Evolutionary conservation across 2,113 vertebrate genomes (phyloP).

Genomic region (Scartelaos histophorus): DNA sequence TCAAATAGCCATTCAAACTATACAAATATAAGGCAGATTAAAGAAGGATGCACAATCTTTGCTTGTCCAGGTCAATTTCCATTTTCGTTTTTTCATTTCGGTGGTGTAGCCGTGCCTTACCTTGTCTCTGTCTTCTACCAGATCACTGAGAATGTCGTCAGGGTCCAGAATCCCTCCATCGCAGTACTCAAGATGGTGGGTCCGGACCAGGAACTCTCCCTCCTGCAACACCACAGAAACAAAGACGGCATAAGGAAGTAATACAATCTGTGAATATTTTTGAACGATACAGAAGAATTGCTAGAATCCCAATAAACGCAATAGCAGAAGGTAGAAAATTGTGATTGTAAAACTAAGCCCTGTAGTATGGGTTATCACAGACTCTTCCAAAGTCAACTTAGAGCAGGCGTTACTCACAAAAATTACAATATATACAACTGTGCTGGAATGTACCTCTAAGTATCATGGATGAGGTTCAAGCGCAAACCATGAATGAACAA

Average conservation of each 20-base stretch:
- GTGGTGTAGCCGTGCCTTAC: slow-evolving; percentile 66
- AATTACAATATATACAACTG: neutral
- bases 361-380: neutral
- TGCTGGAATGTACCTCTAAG: no score
- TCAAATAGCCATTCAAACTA: no score
- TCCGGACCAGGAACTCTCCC: slow-evolving; percentile 89
- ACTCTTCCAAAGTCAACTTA: neutral
- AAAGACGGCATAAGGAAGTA: neutral
- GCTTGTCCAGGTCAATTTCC: no score
- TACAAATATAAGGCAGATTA: no score
- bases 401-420: neutral
- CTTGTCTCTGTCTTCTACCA: slow-evolving; percentile 98
- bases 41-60: neutral
- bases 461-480: no score
- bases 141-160: slow-evolving; percentile 93
- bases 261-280: no score
- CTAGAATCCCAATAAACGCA: no score
- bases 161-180: slow-evolving; percentile 97
- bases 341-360: neutral
- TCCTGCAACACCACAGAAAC: slow-evolving; percentile 73
- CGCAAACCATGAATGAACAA: no score
- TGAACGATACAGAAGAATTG: no score
- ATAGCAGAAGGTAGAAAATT: no score
- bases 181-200: slow-evolving; percentile 94
- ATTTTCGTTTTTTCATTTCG: no score